These are phyloP conservation scores for Diachasma alloeum DNA, from an alignment of 1,140 invertebrate species.

Conservation along the genomic window DNA sequence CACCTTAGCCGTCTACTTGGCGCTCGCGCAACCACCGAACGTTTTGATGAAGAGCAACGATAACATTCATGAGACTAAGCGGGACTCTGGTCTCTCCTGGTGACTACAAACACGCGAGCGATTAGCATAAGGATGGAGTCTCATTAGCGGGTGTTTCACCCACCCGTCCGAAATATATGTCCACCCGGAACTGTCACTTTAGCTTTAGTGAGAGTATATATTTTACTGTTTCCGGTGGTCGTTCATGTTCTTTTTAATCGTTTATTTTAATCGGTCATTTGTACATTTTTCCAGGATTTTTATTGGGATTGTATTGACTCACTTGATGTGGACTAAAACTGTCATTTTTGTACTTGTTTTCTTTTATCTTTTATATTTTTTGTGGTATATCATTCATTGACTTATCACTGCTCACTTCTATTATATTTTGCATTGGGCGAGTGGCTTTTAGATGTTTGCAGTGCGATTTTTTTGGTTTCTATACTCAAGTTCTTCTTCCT, in stretches of 20 bases:
- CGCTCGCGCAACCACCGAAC: constrained; percentile 29
- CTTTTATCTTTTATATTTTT: no score
- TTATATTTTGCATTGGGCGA: no score
- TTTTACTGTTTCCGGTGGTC: background rate
- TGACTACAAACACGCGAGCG: constrained; percentile 49
- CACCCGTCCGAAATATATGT: constrained; percentile 43
- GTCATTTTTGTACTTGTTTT: no score
- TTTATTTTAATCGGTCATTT: no score
- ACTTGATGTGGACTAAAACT: no score
- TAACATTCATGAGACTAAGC: constrained; percentile 52
- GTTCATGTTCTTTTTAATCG: background rate
- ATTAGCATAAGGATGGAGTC: constrained; percentile 53
- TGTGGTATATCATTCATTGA: no score
- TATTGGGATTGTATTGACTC: no score
- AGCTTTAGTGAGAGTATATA: background rate
- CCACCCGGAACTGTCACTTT: constrained; percentile 41
- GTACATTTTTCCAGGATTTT: no score
- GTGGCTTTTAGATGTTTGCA: no score
- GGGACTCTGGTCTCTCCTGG: constrained; percentile 19
- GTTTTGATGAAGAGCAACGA: constrained; percentile 49
- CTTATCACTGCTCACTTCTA: no score
- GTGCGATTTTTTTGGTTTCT: no score
- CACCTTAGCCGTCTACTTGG: constrained; percentile 2
- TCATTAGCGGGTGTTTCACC: constrained; percentile 44
- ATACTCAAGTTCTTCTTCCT: no score